A percentile compares a stretch with the other conserved stretches of the same genome.
Evolutionary conservation across 2,113 vertebrate species (phyloP).

Genomic region (Daphoenositta chrysoptera): DNA sequence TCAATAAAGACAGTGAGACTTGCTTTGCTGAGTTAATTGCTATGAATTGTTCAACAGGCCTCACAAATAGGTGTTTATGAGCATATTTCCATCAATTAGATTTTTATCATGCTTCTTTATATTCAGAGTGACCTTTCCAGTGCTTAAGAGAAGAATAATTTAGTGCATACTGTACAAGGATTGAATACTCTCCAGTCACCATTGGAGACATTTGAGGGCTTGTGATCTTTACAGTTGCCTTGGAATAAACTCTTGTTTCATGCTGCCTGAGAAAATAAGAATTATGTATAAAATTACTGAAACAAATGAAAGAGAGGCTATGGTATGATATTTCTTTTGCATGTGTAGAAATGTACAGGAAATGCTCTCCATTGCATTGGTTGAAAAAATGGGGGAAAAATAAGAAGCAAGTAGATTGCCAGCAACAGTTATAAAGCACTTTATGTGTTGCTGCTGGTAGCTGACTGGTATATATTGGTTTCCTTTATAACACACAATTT

Average conservation of each 20-base stretch:
- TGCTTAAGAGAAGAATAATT: neutral
- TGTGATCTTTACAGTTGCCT: neutral
- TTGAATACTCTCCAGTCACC: neutral
- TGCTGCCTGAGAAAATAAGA: neutral
- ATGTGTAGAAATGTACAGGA: neutral
- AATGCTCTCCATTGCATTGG: neutral
- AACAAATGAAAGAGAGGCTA: neutral
- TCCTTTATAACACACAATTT: neutral
- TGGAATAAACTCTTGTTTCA: neutral
- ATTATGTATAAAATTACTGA: neutral
- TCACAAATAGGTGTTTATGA: constrained; percentile 24
- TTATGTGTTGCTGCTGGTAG: neutral
- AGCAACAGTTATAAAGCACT: neutral
- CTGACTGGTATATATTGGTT: neutral
- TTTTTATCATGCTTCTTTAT: constrained; percentile 2
- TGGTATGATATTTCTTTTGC: neutral
- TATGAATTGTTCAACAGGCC: neutral
- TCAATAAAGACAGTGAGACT: neutral
- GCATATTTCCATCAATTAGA: neutral
- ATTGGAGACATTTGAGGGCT: neutral
- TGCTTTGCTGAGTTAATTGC: constrained; percentile 25
- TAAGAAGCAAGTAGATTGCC: neutral
- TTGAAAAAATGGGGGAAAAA: neutral
- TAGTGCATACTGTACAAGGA: neutral
- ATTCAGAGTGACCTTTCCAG: constrained; percentile 12